Evolutionary conservation across 2,888 invertebrate genomes (phyloP), one percentile per base, ranked within the genome.

Genomic region (Synergus laeviventris): DNA sequence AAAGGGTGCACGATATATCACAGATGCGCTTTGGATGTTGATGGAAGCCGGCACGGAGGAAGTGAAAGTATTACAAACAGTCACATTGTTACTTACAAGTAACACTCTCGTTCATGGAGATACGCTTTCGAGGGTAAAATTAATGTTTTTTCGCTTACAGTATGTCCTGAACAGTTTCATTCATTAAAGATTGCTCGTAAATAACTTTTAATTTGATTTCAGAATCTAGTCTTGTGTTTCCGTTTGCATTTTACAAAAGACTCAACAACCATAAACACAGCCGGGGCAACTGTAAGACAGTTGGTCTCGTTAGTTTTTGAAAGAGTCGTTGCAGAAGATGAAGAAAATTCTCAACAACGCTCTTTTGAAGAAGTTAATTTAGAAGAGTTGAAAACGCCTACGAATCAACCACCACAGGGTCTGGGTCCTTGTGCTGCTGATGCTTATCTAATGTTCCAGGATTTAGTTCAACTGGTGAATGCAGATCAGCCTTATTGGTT

Each of bases 401-500:
- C 95, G 85, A 94, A 93, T 85, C 93, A 94, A 82, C 94, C 97
- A 12, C 97, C 97, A 0, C 96, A 95, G 89, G 97, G 97, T 75
- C 92, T 98, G 39, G 94, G 95, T 77, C 95, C 97, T 0, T 96
- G 97, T 92, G 97, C 98, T 70, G 95, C 96, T 0, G 99, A 99
- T 92, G 99, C 98, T 0, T 99, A 96, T 91, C 93, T 98, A 83
- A 94, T 99, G 89, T 96, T 99, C 91, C 98, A 97, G 96, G 99
- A 99, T 92, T 94, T 99, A 85, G 98, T 99, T 54, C 97, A 98
- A 89, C 92, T 99, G 74, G 97, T 99, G 9, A 99, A 99, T 91
- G 98, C 97, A 0, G 99, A 99, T 91, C 96, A 98, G 86, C 97
- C 99, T 0, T 95, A 95, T 85, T 99, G 99, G 99, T 92, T 99